Base-by-base conservation (phyloP, 2,113 vertebrate genomes). In the Calidris pugnax region DNA sequence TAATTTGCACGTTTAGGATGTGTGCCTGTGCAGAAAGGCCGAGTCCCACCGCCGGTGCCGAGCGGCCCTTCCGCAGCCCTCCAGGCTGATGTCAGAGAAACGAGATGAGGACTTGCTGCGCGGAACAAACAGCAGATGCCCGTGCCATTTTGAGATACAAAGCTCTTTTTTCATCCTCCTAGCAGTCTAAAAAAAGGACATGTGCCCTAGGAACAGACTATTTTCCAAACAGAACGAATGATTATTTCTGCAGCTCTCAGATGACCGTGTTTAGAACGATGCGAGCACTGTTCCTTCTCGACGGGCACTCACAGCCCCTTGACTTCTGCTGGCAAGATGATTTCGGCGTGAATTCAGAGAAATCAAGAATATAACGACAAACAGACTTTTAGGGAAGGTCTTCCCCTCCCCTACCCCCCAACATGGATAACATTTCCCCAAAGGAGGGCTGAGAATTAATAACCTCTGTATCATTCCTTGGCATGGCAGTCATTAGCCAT, bases 131-230 rank as follows among this genome's bases (percentile, higher is more conserved):
- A 93, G 94, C 84, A 91, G 87, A 45, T 50, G 27, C 87, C 83
- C 9, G 9, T 77, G 94, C 85, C 89, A 79, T 93, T 94, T 76
- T 47, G 89, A 94, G 91, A 96, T 27, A 96, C 93, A 97, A 96
- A 97, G 97, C 84, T 79, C 94, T 87, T 91, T 95, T 95, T 95
- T 96, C 94, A 96, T 96, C 89, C 81, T 77, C 32, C 1, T 6
- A 77, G 93, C 71, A 47, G 76, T 50, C 95, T 95, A 97, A 95
- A 96, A 96, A 97, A 93, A 95, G 96, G 91, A 93, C 91, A 77
- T 96, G 87, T 91, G 96, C 95, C 94, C 93, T 93, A 97, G 96
- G 94, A 97, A 96, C 91, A 95, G 94, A 89, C 63, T 96, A 95
- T 97, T 97, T 97, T 87, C 94, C 76, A 96, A 95, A 95, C 91